Conservation (phyloP, 1,140 invertebrate species). For the Coptotermes formosanus region DNA sequence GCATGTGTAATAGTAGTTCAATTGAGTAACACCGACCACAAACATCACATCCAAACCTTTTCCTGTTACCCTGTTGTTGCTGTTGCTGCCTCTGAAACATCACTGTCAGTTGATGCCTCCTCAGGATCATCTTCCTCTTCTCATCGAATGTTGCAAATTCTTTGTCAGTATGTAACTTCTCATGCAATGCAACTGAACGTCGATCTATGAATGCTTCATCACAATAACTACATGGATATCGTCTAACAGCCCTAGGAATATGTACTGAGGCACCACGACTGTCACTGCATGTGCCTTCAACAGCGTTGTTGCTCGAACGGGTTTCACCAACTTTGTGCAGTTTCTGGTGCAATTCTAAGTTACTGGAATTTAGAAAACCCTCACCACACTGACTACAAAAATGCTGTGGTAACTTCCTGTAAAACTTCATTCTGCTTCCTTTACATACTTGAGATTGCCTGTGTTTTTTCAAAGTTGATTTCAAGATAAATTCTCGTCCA, state of each 20-base stretch:
- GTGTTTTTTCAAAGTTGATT: background rate
- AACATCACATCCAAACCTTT: background rate
- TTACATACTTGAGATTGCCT: slow-evolving; percentile 2
- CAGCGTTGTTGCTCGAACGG: background rate
- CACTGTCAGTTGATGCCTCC: background rate
- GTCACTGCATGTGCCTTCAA: background rate
- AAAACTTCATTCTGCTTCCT: background rate
- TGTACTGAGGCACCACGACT: background rate
- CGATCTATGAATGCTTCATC: background rate
- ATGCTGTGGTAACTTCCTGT: background rate
- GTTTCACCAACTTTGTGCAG: background rate
- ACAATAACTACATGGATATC: background rate
- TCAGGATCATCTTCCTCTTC: background rate
- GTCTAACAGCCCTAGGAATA: background rate
- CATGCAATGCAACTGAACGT: background rate
- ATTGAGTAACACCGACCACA: slow-evolving; percentile 10
- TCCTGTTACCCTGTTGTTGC: background rate
- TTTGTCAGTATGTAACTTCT: background rate
- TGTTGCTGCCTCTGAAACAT: background rate
- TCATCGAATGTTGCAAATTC: background rate
- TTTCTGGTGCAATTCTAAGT: background rate
- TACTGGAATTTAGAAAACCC: background rate
- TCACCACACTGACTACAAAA: background rate
- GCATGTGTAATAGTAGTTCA: background rate
- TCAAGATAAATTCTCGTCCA: background rate